These are phyloP conservation scores for Alosa sapidissima DNA, from an alignment of 2,797 vertebrate genomes.

Conservation along the genomic window DNA sequence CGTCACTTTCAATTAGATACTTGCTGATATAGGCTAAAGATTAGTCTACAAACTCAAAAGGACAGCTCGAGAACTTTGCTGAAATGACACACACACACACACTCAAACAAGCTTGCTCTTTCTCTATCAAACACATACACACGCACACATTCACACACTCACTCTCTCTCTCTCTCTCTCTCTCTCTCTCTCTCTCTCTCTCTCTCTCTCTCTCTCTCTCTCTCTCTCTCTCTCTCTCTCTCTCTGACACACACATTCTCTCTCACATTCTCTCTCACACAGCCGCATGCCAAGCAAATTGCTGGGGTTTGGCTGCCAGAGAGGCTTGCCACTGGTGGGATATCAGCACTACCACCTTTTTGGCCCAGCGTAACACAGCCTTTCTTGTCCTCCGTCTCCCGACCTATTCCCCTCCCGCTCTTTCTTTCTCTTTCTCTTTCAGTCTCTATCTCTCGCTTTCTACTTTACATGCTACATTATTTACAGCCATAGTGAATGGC, in stretches of 20 bases:
- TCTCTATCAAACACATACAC: background rate
- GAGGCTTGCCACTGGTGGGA: background rate
- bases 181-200: no score
- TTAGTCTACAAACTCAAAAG: no score
- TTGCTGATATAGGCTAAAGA: no score
- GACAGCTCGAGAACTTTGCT: no score
- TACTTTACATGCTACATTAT: constrained; percentile 8
- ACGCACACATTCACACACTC: background rate
- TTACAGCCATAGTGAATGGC: constrained; percentile 23
- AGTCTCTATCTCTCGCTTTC: background rate
- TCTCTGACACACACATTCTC: background rate
- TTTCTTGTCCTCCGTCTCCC: constrained; percentile 35
- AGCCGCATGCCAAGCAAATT: constrained; percentile 13
- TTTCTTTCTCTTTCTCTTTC: background rate
- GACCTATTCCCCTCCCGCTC: background rate
- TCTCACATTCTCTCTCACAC: background rate
- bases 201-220: background rate
- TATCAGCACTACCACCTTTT: constrained; percentile 30
- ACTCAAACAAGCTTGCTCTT: background rate
- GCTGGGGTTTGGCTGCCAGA: background rate
- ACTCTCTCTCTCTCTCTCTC: no score
- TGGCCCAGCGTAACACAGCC: constrained; percentile 7
- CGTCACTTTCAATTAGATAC: no score
- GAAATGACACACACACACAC: background rate
- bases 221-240: no score